Conservation (phyloP, 1,140 invertebrate genomes). For the Pseudomyrmex flavicornis region DNA sequence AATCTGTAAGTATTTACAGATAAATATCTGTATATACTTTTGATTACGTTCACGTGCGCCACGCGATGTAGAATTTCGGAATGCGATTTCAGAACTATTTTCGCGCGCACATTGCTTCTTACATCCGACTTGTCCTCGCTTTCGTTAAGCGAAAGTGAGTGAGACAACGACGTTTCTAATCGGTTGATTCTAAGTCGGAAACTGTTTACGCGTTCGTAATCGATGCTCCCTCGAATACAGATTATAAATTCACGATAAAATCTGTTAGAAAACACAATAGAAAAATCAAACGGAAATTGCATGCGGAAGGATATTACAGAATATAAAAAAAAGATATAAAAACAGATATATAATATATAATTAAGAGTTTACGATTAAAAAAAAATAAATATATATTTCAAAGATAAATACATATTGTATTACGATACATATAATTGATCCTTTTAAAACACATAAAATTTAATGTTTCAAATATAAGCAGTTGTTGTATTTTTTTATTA, state of each 20-base stretch:
- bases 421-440: no score
- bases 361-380: no score
- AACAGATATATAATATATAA: no score
- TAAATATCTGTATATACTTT: not conserved
- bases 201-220: slow-evolving; percentile 44
- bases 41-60: slow-evolving; percentile 14
- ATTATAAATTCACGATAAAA: not conserved
- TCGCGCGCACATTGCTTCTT: slow-evolving; percentile 42
- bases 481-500: no score
- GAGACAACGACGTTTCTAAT: slow-evolving; percentile 80
- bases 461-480: no score
- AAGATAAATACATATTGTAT: no score
- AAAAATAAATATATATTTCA: no score
- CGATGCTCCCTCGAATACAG: slow-evolving; percentile 3
- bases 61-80: not conserved
- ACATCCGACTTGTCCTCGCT: slow-evolving; percentile 69
- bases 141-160: slow-evolving; percentile 84
- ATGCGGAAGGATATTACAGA: not conserved
- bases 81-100: slow-evolving; percentile 4
- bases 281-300: not conserved
- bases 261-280: not conserved
- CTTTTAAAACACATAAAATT: no score
- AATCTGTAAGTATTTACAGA: no score
- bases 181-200: slow-evolving; percentile 60
- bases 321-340: no score